A percentile compares a stretch with the other conserved stretches of the same genome.
Conservation (phyloP, 2,888 invertebrate species). For the Sepioteuthis lessoniana region DNA sequence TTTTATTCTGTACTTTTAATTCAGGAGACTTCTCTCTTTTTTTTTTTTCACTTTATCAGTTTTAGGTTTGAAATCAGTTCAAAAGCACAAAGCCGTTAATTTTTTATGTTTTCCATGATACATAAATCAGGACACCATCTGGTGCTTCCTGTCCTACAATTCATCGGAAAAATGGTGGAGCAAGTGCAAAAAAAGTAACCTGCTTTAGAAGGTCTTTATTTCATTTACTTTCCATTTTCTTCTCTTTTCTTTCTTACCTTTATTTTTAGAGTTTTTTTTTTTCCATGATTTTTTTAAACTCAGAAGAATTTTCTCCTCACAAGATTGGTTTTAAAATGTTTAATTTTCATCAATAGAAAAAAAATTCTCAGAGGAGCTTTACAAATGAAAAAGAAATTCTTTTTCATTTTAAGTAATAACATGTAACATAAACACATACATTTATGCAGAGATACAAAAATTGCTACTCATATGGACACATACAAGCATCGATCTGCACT, state of each 20-base stretch:
- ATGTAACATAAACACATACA: not conserved
- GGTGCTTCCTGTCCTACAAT: not conserved
- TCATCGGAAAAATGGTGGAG: not conserved
- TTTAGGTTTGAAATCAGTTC: not conserved
- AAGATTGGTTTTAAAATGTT: conserved; percentile 23
- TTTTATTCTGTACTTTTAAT: not conserved
- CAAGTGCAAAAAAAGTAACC: not conserved
- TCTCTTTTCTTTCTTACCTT: no score
- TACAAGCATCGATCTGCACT: not conserved
- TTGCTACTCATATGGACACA: not conserved
- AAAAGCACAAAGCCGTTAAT: conserved; percentile 20
- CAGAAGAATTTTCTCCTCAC: not conserved
- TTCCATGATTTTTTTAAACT: not conserved
- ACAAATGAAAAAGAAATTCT: not conserved
- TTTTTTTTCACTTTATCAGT: not conserved
- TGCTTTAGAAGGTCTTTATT: not conserved
- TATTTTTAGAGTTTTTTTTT: no score
- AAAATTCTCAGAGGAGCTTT: not conserved
- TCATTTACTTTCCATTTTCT: not conserved
- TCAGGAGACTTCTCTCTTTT: not conserved
- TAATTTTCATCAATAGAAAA: not conserved
- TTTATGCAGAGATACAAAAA: not conserved
- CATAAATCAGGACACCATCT: conserved; percentile 21
- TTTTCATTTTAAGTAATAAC: not conserved
- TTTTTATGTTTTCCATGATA: not conserved